phyloP scores from a whole-genome alignment of 2,888 invertebrate genomes.

The Pristionchus arcanus region DNA sequence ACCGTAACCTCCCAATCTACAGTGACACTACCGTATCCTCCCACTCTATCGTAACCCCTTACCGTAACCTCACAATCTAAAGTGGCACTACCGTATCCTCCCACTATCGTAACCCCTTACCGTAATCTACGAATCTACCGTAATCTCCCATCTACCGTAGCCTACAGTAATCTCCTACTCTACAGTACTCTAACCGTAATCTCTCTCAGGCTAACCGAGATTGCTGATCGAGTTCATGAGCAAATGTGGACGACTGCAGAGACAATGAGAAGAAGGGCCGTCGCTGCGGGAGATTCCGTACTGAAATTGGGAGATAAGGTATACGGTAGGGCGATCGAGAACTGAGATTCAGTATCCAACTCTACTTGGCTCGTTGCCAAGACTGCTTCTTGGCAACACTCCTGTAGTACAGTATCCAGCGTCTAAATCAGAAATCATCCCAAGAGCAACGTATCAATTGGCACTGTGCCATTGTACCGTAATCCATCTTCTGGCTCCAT shows the following conservation, averaged over 20 bases:
- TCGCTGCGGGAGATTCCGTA: slow-evolving; percentile 53
- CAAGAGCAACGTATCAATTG: background rate
- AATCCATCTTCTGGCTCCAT: background rate
- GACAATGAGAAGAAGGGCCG: slow-evolving; percentile 73
- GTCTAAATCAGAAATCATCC: background rate
- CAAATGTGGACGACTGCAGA: too few species aligned
- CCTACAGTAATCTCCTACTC: too few species aligned
- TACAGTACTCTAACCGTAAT: background rate
- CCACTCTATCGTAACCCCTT: too few species aligned
- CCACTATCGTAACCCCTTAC: background rate
- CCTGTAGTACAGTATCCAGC: background rate
- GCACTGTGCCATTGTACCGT: too few species aligned
- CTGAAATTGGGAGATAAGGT: slow-evolving; percentile 8
- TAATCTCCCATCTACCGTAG: too few species aligned
- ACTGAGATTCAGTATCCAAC: slow-evolving; percentile 62
- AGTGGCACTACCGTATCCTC: background rate
- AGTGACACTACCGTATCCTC: too few species aligned
- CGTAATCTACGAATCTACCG: too few species aligned
- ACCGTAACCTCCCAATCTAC: background rate
- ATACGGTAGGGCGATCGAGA: too few species aligned
- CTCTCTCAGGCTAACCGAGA: slow-evolving; percentile 59
- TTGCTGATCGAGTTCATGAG: slow-evolving; percentile 71
- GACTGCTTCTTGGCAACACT: background rate
- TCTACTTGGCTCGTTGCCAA: too few species aligned
- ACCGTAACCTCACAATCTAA: too few species aligned